Conservation (phyloP, 2,888 invertebrate genomes). For the Drosophila bunnanda region DNA sequence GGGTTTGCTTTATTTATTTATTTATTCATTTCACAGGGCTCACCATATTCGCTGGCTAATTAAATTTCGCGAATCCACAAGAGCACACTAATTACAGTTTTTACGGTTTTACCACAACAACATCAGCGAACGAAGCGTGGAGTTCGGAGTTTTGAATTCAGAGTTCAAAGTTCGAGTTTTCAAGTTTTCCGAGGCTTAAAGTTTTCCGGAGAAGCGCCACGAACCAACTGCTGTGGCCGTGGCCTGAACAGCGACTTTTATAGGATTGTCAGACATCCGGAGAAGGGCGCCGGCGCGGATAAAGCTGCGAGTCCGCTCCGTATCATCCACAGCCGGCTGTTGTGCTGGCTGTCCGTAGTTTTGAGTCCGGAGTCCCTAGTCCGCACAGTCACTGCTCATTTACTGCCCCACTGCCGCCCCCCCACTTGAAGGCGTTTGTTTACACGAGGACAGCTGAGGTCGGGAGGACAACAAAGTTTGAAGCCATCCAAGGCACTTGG, state of each 20-base stretch:
- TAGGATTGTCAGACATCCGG: conserved; percentile 29
- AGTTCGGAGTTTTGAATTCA: conserved; percentile 14
- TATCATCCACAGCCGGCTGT: conserved; percentile 49
- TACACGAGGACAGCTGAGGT: conserved; percentile 71
- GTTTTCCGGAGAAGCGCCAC: conserved; percentile 47
- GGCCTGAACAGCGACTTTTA: conserved; percentile 59
- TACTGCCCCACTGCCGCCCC: conserved; percentile 24
- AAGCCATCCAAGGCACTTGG: conserved; percentile 42
- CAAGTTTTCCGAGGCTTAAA: not conserved
- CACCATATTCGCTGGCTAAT: conserved; percentile 48
- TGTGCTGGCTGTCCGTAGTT: conserved; percentile 20
- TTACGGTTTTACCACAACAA: conserved; percentile 21
- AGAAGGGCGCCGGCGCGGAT: conserved; percentile 67
- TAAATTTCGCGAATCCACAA: conserved; percentile 54
- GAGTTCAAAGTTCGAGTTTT: conserved; percentile 19
- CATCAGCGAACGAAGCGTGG: conserved; percentile 1
- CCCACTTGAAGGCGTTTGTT: conserved; percentile 57
- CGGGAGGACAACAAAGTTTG: conserved; percentile 46
- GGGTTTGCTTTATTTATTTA: conserved; percentile 25
- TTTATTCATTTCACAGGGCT: conserved; percentile 17
- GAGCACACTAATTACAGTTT: conserved; percentile 53
- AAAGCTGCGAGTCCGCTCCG: conserved; percentile 29
- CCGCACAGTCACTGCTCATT: conserved; percentile 57
- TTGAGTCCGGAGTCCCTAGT: conserved; percentile 1
- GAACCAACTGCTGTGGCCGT: conserved; percentile 55